Evolutionary conservation across 2,113 vertebrate species (phyloP), one percentile per base, ranked within the genome.

Genomic region (Apistogramma diplotaenia): DNA sequence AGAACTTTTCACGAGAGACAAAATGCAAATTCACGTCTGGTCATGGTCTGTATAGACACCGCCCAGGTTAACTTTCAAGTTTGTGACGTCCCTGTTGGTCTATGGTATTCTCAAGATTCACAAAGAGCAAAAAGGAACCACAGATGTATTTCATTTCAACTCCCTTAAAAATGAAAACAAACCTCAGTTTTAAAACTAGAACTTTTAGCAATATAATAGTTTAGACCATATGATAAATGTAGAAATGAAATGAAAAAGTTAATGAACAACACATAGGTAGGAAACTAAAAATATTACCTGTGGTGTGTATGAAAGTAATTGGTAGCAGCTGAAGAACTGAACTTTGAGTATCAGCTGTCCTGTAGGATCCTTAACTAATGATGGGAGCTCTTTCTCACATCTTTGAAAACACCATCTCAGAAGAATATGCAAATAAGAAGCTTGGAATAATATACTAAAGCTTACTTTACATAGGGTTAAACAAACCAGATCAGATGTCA

Each of bases 1-100:
- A 61, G 29, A 78, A 46, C 43, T 11, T 51, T 43, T 71, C 81
- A 23, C 3, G 0, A 29, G 62, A 61, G 67, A 82, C 70, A 4
- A 58, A 56, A 53, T 19, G 8, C 23, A 35, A 78, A 21, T 46
- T 75, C 4, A 25, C 10, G 18, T 18, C 16, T 56, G 23, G 58
- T 75, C 54, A 13, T 56, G 23, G 58, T 79, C 54, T 12, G 60
- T 3, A 19, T 54, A 60, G 73, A 55, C 19, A 0, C 3, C 62
- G 23, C 70, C 21, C 1, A 25, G 27, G 67, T 81, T 65, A 79
- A 74, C 4, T 31, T 54, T 62, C 25, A 25, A 29, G 46, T 40
- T 59, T 67, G 60, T 46, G 35, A n/a, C n/a, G n/a, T n/a, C 25
- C 18, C 21, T 3, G 1, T n/a, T 0, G 27, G 21, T 18, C 65